A percentile compares a stretch with the other conserved stretches of the same genome.
Evolutionary conservation across 2,113 vertebrate genomes (phyloP).

Genomic region (Plotosus lineatus): DNA sequence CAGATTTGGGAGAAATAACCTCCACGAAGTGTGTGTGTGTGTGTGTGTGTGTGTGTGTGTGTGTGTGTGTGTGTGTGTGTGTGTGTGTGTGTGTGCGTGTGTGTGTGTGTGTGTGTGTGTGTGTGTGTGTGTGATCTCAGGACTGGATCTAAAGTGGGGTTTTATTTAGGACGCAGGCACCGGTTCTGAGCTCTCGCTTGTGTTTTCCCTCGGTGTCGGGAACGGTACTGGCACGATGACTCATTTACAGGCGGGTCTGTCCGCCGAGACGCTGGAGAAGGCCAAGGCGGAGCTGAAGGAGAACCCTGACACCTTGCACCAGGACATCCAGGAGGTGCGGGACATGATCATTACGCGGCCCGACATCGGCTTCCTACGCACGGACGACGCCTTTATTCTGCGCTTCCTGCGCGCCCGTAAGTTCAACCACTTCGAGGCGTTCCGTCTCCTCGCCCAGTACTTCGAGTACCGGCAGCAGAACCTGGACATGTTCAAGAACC

Average conservation of each 20-base stretch:
- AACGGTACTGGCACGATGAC: conserved; percentile 79
- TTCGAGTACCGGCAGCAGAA: conserved; percentile 98
- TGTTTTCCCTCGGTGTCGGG: not conserved
- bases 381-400: conserved; percentile 95
- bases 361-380: conserved; percentile 97
- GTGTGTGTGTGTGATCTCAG: not conserved
- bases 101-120: not conserved
- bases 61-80: not conserved
- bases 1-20: conserved; percentile 2
- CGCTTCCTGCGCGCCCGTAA: conserved; percentile 94
- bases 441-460: conserved; percentile 94
- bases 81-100: not conserved
- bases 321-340: conserved; percentile 98
- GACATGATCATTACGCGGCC: conserved; percentile 99
- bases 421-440: conserved; percentile 98
- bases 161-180: conserved; percentile 58
- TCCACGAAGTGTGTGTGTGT: not conserved
- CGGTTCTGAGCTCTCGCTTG: not conserved
- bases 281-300: conserved; percentile 96
- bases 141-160: conserved; percentile 19
- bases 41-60: not conserved
- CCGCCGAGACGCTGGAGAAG: conserved; percentile 97
- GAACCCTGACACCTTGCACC: conserved; percentile 94
- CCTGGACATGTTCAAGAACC: conserved; percentile 99
- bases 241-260: conserved; percentile 96